These are phyloP conservation scores for Protobothrops flavoviridis DNA, from an alignment of 2,113 vertebrate species.

Conservation along the genomic window DNA sequence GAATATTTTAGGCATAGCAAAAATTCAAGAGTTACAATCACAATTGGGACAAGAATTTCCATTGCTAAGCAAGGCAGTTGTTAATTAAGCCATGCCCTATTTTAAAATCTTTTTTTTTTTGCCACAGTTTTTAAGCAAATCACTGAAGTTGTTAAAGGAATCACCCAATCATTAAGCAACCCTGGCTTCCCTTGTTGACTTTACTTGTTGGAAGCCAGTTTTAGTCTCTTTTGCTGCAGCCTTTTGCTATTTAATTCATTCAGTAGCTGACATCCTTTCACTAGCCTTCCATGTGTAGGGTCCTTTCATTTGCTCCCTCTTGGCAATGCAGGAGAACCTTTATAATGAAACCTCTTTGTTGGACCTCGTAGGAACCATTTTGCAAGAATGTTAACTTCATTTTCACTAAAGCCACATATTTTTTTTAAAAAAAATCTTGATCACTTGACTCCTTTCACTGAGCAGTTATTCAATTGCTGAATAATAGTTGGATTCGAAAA, in stretches of 20 bases:
- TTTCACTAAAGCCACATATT: not conserved
- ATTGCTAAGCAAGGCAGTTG: no score
- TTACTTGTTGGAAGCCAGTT: no score
- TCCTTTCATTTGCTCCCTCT: not conserved
- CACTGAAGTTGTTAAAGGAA: no score
- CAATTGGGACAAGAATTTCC: no score
- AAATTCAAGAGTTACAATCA: not conserved
- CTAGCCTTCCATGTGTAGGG: not conserved
- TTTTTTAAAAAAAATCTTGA: not conserved
- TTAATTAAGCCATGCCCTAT: no score
- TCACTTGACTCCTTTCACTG: not conserved
- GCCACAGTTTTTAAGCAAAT: no score
- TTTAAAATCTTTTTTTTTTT: no score
- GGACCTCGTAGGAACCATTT: not conserved
- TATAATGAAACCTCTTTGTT: not conserved
- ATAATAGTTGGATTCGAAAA: not conserved
- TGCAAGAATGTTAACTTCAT: not conserved
- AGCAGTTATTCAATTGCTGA: not conserved
- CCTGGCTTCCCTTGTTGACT: no score
- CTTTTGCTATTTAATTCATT: not conserved
- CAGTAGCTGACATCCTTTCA: not conserved
- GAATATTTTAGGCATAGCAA: not conserved
- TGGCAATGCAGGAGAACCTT: not conserved
- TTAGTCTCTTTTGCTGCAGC: not conserved
- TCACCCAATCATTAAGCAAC: no score